A percentile compares a stretch with the other conserved stretches of the same genome.
These are phyloP conservation scores for Lutjanus erythropterus DNA, from an alignment of 2,113 vertebrate genomes.

Conservation along the genomic window DNA sequence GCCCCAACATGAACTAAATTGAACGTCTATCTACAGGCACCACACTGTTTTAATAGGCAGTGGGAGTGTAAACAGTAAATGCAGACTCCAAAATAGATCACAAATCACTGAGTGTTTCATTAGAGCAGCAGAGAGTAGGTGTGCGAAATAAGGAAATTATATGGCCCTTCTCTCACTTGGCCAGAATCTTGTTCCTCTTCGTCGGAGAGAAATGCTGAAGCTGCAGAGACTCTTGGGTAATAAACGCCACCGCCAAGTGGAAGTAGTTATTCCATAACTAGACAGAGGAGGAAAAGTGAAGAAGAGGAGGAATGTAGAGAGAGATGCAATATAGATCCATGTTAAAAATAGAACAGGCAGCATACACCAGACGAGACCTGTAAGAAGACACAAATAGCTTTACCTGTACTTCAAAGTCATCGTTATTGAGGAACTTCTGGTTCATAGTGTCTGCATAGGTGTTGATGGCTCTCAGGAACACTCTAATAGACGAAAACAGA, in stretches of 20 bases:
- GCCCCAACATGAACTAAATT: conserved; percentile 42
- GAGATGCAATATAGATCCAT: background rate
- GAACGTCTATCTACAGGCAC: conserved; percentile 40
- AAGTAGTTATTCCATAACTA: conserved; percentile 99
- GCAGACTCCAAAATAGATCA: conserved; percentile 49
- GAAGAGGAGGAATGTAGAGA: background rate
- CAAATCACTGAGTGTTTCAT: conserved; percentile 61
- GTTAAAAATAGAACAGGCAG: background rate
- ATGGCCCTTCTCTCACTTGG: conserved; percentile 87
- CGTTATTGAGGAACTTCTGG: conserved; percentile 95
- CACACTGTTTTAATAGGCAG: conserved; percentile 46
- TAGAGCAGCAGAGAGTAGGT: conserved; percentile 26
- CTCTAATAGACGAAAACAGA: conserved; percentile 76
- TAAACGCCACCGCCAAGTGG: conserved; percentile 98
- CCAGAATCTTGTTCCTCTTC: conserved; percentile 95
- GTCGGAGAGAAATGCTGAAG: conserved; percentile 95
- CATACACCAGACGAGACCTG: background rate
- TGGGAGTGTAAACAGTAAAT: conserved; percentile 50
- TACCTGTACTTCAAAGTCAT: conserved; percentile 96
- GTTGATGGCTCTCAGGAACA: conserved; percentile 97
- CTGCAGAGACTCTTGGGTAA: conserved; percentile 98
- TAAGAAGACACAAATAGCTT: conserved; percentile 38
- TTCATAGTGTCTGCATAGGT: conserved; percentile 98
- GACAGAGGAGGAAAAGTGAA: conserved; percentile 43
- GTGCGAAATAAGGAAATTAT: conserved; percentile 57